Evolutionary conservation across 2,888 invertebrate species (phyloP).

Genomic region (Pollenia griseotomentosa): DNA sequence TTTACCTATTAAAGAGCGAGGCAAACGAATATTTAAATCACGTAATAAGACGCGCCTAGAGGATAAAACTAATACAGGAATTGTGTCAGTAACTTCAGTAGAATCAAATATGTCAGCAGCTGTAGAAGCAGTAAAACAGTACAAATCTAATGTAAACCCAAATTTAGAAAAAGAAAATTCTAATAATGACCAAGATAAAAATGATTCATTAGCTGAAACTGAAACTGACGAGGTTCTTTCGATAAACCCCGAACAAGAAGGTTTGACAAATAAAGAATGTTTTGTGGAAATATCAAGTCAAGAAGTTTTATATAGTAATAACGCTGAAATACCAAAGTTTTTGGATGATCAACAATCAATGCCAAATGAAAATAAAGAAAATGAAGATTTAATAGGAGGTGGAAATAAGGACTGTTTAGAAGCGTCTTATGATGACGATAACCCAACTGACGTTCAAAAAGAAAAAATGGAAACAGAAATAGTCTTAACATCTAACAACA

Average conservation of each 20-base stretch:
- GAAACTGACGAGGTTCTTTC: neutral
- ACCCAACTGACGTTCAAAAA: constrained; percentile 4
- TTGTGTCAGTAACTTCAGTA: neutral
- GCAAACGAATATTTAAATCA: constrained; percentile 83
- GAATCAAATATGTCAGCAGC: neutral
- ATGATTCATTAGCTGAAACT: neutral
- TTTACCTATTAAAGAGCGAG: constrained; percentile 83
- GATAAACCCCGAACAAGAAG: neutral
- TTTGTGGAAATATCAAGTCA: neutral
- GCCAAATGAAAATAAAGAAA: constrained; percentile 55
- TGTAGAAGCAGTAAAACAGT: neutral
- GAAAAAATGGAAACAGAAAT: constrained; percentile 11
- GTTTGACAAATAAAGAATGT: neutral
- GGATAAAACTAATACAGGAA: constrained; percentile 62
- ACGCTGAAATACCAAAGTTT: constrained; percentile 16
- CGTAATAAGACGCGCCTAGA: constrained; percentile 79
- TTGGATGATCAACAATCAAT: constrained; percentile 35
- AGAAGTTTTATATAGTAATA: neutral
- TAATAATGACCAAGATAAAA: neutral
- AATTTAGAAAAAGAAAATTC: neutral
- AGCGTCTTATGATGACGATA: neutral
- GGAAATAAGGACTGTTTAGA: constrained; percentile 33
- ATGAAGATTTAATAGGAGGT: neutral
- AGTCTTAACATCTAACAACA: neutral
- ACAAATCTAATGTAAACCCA: constrained; percentile 1